A percentile compares a stretch with the other conserved stretches of the same genome.
These are phyloP conservation scores for Chironomus tentans DNA, from an alignment of 2,888 invertebrate genomes.

Conservation along the genomic window DNA sequence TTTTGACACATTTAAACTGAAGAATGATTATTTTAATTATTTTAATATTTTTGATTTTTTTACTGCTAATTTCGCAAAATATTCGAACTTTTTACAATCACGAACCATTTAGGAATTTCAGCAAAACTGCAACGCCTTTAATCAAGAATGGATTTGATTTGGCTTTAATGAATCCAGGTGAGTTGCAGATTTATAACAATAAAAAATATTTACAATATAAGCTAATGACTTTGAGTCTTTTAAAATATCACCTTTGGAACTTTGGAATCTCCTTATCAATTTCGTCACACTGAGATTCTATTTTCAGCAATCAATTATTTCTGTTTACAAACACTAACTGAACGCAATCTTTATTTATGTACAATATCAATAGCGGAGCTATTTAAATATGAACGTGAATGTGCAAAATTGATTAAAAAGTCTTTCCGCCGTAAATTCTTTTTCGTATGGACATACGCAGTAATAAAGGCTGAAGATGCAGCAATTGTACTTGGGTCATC, in stretches of 20 bases:
- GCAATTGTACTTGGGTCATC: constrained; percentile 35
- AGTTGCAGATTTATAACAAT: background rate
- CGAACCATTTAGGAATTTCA: background rate
- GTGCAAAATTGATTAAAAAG: constrained; percentile 34
- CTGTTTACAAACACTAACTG: too few species aligned
- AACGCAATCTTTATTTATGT: background rate
- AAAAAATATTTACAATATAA: background rate
- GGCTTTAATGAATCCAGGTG: background rate
- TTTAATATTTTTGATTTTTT: background rate
- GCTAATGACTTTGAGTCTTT: background rate
- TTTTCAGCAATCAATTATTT: too few species aligned
- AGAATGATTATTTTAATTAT: background rate
- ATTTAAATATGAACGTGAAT: constrained; percentile 35
- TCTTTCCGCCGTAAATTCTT: constrained; percentile 37
- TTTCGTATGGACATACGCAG: constrained; percentile 35
- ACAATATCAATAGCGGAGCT: constrained; percentile 24
- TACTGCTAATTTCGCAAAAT: background rate
- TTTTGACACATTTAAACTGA: background rate
- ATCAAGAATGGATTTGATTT: background rate
- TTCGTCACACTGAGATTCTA: too few species aligned
- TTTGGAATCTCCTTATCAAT: too few species aligned
- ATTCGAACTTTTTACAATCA: background rate
- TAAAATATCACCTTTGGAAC: too few species aligned
- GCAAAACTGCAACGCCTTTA: background rate
- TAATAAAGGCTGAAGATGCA: constrained; percentile 45